phyloP scores from a whole-genome alignment of 2,888 invertebrate species.

The Trissolcus brochymenae region DNA sequence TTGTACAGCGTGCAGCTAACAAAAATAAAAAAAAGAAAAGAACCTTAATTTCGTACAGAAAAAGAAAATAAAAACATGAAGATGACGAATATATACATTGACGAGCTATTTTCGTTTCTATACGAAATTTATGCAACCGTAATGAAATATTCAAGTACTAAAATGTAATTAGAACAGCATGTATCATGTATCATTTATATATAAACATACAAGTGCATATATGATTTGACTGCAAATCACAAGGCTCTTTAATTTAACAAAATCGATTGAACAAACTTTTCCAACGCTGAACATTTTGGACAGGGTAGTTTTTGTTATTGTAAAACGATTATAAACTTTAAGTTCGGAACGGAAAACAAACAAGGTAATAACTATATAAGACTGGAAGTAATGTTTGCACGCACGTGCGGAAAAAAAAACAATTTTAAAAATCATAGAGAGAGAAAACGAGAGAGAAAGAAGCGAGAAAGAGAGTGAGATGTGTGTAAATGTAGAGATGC shows the following conservation, averaged over 20 bases:
- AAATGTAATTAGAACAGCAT: slow-evolving; percentile 36
- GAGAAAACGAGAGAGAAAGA: slow-evolving; percentile 4
- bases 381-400: slow-evolving; percentile 68
- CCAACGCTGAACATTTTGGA: slow-evolving; percentile 48
- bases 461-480: slow-evolving; percentile 29
- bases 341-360: slow-evolving; percentile 25
- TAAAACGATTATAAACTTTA: slow-evolving; percentile 13
- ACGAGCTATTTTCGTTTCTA: slow-evolving; percentile 20
- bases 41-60: slow-evolving; percentile 41
- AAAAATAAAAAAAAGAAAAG: slow-evolving; percentile 5
- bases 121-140: slow-evolving; percentile 37
- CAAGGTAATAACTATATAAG: slow-evolving; percentile 50
- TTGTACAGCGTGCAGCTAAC: slow-evolving; percentile 55
- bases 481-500: slow-evolving; percentile 55
- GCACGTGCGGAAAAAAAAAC: slow-evolving; percentile 60
- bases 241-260: slow-evolving; percentile 24
- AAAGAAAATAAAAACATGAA: slow-evolving; percentile 4
- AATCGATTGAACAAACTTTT: slow-evolving; percentile 20
- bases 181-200: slow-evolving; percentile 53
- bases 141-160: slow-evolving; percentile 31
- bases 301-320: slow-evolving; percentile 52
- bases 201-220: slow-evolving; percentile 43
- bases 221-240: slow-evolving; percentile 37
- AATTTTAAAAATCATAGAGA: slow-evolving; percentile 5
- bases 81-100: background rate